Base-by-base conservation (phyloP, 2,888 invertebrate species). In the Acrobasis suavella region DNA sequence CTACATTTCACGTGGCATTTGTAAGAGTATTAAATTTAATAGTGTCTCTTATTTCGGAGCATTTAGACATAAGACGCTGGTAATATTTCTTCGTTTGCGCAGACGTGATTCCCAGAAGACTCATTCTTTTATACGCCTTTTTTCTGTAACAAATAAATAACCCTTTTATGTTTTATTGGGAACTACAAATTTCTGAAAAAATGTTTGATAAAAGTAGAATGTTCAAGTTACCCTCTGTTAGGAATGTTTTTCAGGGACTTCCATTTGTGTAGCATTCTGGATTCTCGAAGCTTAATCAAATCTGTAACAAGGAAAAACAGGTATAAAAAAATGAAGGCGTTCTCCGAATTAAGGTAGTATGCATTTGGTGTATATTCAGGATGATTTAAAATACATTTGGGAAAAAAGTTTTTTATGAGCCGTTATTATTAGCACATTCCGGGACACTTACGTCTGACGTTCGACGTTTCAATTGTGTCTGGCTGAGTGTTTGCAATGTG, bases 1-100 rank as follows among this genome's bases (percentile, higher is more conserved):
- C 81, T 84, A 86, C 85, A 86, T 89, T 83, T 91, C 80, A 91
- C 75, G 84, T 82, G 52, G 75, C 74, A 70, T 76, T 79, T 50
- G 71, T 68, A 58, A 71, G 66, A 55, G 73, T 65, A 63, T 67
- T 73, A 68, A 72, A 69, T 46, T 71, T 73, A 55, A 74, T 69
- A 67, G 75, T 62, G 63, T 67, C 65, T 63, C 67, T 76, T 64
- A 64, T 74, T 71, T 76, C 75, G 68, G 69, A 64, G 65, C 72
- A 76, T 73, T 80, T 78, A 65, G 73, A 67, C 49, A 77, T 60
- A 63, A 74, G 65, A 58, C 67, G 66, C 60, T 72, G 72, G 65
- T 73, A 75, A 75, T 71, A 73, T 69, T 73, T 81, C 72, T 78
- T 81, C 71, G 73, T 77, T 72, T 75, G 72, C 58, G 71, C 69